A percentile compares a stretch with the other conserved stretches of the same genome.
These are phyloP conservation scores for Polia nebulosa DNA, from an alignment of 2,888 invertebrate species.

Conservation along the genomic window DNA sequence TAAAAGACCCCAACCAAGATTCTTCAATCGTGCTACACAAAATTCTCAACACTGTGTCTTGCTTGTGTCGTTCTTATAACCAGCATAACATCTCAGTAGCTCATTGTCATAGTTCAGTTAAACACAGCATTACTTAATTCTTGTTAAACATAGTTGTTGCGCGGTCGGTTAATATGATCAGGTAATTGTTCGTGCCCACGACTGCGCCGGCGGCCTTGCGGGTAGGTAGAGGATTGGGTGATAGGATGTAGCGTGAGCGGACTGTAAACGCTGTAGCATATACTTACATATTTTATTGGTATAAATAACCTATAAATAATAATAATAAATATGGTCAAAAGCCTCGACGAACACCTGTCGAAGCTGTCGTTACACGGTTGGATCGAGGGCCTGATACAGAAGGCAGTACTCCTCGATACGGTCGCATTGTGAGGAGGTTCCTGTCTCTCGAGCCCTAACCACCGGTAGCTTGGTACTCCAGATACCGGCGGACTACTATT, in stretches of 20 bases:
- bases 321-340: too few species aligned
- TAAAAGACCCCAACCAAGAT: too few species aligned
- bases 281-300: too few species aligned
- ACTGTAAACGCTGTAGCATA: neutral
- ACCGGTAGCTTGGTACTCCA: too few species aligned
- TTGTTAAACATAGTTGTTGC: conserved; percentile 47
- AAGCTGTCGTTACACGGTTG: too few species aligned
- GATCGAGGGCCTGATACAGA: too few species aligned
- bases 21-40: neutral
- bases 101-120: conserved; percentile 7
- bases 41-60: neutral
- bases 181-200: conserved; percentile 58
- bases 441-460: too few species aligned
- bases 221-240: conserved; percentile 14
- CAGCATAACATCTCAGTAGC: neutral
- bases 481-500: too few species aligned
- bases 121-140: conserved; percentile 43
- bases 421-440: too few species aligned
- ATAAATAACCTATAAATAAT: too few species aligned
- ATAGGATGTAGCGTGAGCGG: conserved; percentile 26
- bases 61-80: neutral
- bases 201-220: conserved; percentile 56
- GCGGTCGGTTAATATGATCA: conserved; percentile 50
- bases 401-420: too few species aligned
- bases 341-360: too few species aligned